Evolutionary conservation across 2,888 invertebrate genomes (phyloP).

Genomic region (Nowickia ferox): DNA sequence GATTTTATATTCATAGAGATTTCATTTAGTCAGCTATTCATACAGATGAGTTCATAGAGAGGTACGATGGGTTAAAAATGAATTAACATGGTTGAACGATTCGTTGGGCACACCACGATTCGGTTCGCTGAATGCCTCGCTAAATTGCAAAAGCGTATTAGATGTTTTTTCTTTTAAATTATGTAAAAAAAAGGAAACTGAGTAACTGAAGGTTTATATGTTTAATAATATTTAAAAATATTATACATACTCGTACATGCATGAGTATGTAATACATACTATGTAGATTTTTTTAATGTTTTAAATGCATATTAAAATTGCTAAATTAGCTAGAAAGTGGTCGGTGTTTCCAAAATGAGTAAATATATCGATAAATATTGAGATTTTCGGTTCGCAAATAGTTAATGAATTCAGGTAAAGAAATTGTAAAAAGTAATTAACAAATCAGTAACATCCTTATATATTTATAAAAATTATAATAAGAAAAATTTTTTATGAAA

Average conservation of each 20-base stretch:
- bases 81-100: constrained; percentile 48
- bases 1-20: constrained; percentile 14
- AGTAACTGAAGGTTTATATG: not conserved
- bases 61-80: constrained; percentile 27
- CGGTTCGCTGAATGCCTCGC: constrained; percentile 13
- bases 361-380: too few species aligned
- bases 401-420: too few species aligned
- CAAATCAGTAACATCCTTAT: too few species aligned
- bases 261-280: not conserved
- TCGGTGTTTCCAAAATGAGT: too few species aligned
- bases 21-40: constrained; percentile 15
- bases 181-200: not conserved
- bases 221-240: not conserved
- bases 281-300: not conserved
- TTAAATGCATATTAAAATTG: constrained; percentile 9
- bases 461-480: too few species aligned
- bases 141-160: not conserved
- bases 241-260: not conserved
- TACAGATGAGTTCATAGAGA: constrained; percentile 45
- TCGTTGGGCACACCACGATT: constrained; percentile 22
- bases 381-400: too few species aligned
- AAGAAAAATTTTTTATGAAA: too few species aligned
- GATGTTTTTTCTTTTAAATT: not conserved
- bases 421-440: too few species aligned
- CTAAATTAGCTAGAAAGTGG: constrained; percentile 14